Evolutionary conservation across 2,797 vertebrate species (phyloP).

Genomic region (Phyllotis vaccarum): DNA sequence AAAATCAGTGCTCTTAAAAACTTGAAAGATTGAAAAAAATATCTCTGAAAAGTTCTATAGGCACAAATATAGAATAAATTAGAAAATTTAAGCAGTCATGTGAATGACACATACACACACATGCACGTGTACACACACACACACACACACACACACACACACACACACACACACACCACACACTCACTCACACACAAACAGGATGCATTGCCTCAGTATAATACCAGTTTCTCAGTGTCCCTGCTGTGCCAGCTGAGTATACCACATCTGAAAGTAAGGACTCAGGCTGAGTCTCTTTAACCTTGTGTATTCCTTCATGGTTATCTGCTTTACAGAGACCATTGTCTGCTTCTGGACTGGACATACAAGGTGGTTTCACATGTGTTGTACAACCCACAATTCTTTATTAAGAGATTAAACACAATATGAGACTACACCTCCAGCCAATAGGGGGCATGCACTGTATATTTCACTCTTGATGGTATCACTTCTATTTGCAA

Average conservation of each 20-base stretch:
- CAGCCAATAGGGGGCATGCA: no score
- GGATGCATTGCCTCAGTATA: not conserved
- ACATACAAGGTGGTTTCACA: not conserved
- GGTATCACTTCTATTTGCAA: not conserved
- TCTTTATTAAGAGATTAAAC: not conserved
- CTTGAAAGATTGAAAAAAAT: conserved; percentile 72
- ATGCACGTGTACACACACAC: not conserved
- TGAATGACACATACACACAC: not conserved
- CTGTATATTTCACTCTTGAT: not conserved
- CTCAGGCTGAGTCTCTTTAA: not conserved
- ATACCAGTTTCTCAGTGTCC: not conserved
- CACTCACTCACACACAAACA: not conserved
- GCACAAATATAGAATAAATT: not conserved
- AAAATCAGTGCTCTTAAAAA: conserved; percentile 79
- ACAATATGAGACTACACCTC: not conserved
- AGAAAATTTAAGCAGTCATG: not conserved
- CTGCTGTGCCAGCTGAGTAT: not conserved
- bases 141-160: no score
- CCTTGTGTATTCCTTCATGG: not conserved
- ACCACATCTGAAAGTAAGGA: not conserved
- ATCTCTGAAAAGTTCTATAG: not conserved
- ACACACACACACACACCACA: not conserved
- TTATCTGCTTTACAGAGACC: not conserved
- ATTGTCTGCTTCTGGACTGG: not conserved
- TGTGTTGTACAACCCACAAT: not conserved